Evolutionary conservation across 2,113 vertebrate species (phyloP).

Genomic region (Trochalopteron elliotii): DNA sequence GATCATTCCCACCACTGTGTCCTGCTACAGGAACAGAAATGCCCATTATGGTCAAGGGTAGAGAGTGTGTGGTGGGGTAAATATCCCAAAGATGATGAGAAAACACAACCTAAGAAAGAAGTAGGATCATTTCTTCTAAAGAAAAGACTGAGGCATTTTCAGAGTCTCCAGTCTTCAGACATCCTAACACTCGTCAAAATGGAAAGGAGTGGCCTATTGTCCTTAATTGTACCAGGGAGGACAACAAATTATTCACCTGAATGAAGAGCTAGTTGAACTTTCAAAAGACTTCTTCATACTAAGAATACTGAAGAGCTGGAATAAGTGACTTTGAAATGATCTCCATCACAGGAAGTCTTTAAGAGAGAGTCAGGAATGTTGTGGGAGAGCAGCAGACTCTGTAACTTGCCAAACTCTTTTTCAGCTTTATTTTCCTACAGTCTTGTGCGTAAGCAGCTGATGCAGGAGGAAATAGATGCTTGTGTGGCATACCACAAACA

Average conservation of each 20-base stretch:
- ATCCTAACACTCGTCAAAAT: not conserved
- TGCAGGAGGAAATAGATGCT: constrained; percentile 1
- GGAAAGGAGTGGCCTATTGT: not conserved
- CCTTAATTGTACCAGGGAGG: not conserved
- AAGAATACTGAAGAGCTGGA: not conserved
- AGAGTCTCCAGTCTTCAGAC: not conserved
- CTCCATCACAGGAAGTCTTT: not conserved
- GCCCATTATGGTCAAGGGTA: not conserved
- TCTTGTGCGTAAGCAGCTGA: constrained; percentile 6
- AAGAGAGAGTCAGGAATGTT: constrained; percentile 27
- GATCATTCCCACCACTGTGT: not conserved
- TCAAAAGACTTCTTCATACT: not conserved
- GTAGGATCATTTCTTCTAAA: not conserved
- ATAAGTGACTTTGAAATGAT: not conserved
- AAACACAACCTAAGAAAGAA: not conserved
- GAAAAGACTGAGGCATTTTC: not conserved
- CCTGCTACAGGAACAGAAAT: not conserved
- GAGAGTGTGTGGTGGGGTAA: fast-evolving
- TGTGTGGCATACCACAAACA: not conserved
- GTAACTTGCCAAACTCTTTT: not conserved
- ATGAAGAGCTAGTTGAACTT: not conserved
- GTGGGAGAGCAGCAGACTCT: not conserved
- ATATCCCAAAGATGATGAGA: not conserved
- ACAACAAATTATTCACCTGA: not conserved
- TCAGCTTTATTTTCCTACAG: not conserved